Evolutionary conservation across 2,888 invertebrate genomes (phyloP), one percentile per base, ranked within the genome.

Genomic region (Heteromurus nitidus): DNA sequence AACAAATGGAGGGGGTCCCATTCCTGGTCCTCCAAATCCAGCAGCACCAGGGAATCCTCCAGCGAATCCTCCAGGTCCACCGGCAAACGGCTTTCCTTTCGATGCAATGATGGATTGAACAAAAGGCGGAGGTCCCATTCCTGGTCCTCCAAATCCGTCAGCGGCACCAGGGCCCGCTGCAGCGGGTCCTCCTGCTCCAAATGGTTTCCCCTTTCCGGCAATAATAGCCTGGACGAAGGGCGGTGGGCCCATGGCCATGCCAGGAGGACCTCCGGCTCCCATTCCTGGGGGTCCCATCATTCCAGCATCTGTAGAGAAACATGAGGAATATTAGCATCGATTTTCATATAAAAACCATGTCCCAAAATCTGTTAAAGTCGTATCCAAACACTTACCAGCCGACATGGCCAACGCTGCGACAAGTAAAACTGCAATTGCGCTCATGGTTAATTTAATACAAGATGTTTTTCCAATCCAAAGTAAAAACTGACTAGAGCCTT

Each of bases 1-100:
- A 2, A 82, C 79, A 47, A 79, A 82, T 53, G 82, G 77, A 50
- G 82, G 82, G 2, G 79, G 77, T 18, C 82, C 82, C 26, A 62
- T 26, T 26, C 58, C 76, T 11, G 13, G 7, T 36, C 36, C 50
- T 9, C 69, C 82, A 20, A 36, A 9, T n/a, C 79, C 79, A 28
- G 18, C 55, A 2, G n/a, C 50, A 13, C n/a, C 50, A n/a, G 55
- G 2, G 20, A 18, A 18, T 18, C 50, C 50, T 18, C 80, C 80
- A 31, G 22, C 44, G 2, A 5, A 7, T 13, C n/a, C 50, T 50
- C 74, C 20, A 31, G 50, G 50, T 18, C 50, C 50, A 3, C 44
- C 44, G n/a, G 73, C 73, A 18, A 55, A 28, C 1, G 74, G 74
- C 16, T 20, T 22, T 9, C 75, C 75, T 42, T 65, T 75, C 5